phyloP scores from a whole-genome alignment of 2,888 invertebrate species.

The Cyclophora punctaria region DNA sequence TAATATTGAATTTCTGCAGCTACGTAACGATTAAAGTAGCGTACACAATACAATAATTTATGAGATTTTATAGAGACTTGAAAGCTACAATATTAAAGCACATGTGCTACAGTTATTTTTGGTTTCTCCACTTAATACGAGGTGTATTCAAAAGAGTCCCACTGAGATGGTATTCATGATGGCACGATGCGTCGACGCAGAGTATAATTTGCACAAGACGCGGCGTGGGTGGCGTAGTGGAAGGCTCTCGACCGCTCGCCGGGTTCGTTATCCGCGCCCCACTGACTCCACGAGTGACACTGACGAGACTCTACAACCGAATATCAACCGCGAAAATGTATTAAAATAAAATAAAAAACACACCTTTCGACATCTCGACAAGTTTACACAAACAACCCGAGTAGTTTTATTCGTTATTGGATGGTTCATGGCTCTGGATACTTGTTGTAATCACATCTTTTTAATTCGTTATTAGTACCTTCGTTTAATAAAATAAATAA shows the following conservation, averaged over 20 bases:
- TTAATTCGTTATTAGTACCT: too few relatives aligned
- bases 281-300: conserved; percentile 61
- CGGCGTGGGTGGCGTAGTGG: conserved; percentile 13
- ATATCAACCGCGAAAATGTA: conserved; percentile 54
- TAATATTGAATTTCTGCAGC: too few relatives aligned
- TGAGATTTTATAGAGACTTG: too few relatives aligned
- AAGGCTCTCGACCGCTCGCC: conserved; percentile 31
- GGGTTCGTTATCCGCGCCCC: conserved; percentile 66
- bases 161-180: neutral
- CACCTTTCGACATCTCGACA: conserved; percentile 51
- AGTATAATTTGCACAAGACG: conserved; percentile 16
- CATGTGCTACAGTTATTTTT: too few relatives aligned
- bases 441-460: too few relatives aligned
- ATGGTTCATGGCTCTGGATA: conserved; percentile 10
- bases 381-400: conserved; percentile 40
- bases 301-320: conserved; percentile 53
- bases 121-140: too few relatives aligned
- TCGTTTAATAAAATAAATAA: too few relatives aligned
- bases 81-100: too few relatives aligned
- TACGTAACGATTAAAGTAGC: too few relatives aligned
- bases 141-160: too few relatives aligned
- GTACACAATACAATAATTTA: too few relatives aligned
- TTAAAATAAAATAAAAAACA: conserved; percentile 56
- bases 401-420: conserved; percentile 29
- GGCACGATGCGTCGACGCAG: conserved; percentile 4